Evolutionary conservation across 2,888 invertebrate species (phyloP).

Genomic region (Merodon equestris): DNA sequence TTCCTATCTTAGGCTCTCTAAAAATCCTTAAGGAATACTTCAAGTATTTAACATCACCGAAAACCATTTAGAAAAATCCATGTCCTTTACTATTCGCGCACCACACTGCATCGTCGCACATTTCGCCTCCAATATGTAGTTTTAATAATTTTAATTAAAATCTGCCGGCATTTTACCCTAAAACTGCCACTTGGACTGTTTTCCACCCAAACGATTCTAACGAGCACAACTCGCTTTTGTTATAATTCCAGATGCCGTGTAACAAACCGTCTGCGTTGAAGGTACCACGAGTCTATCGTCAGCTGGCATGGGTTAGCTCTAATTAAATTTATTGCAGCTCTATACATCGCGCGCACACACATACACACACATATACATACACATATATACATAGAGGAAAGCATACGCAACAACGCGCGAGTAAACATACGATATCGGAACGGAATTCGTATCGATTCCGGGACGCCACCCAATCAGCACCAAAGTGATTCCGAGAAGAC

Average conservation of each 20-base stretch:
- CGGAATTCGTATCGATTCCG: conserved; percentile 59
- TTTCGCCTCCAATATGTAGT: neutral
- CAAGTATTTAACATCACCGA: no score
- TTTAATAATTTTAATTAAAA: conserved; percentile 40
- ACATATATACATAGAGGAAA: neutral
- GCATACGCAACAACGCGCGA: no score
- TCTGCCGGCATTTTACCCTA: neutral
- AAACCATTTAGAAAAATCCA: no score
- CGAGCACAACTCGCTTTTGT: conserved; percentile 41
- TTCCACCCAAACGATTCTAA: conserved; percentile 23
- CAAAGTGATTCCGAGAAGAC: conserved; percentile 68
- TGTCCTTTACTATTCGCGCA: no score
- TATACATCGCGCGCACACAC: conserved; percentile 15
- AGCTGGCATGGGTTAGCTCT: conserved; percentile 64
- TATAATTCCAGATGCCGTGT: conserved; percentile 58
- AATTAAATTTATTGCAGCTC: conserved; percentile 64
- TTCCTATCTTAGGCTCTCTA: no score
- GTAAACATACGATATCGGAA: conserved; percentile 39
- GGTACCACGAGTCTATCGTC: conserved; percentile 36
- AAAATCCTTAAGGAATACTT: no score
- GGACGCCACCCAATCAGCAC: conserved; percentile 53
- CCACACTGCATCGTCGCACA: conserved; percentile 2
- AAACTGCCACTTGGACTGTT: neutral
- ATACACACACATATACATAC: neutral
- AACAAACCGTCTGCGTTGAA: conserved; percentile 52